phyloP scores from a whole-genome alignment of 2,888 invertebrate genomes.

The Itoplectis maculator region DNA sequence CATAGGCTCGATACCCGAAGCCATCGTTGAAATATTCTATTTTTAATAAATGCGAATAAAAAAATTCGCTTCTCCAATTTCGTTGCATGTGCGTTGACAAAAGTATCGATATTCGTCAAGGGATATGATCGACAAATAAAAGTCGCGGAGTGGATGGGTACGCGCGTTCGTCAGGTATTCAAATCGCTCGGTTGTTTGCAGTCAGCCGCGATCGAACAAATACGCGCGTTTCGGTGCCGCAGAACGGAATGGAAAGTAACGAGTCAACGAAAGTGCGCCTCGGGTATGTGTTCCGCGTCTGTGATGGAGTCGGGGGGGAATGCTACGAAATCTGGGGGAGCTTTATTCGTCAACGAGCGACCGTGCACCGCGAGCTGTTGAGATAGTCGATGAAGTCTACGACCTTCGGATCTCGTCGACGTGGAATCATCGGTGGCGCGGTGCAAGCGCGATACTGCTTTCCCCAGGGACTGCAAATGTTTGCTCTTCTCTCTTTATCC shows the following conservation, averaged over 20 bases:
- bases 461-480: slow-evolving; percentile 66
- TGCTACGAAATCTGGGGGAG: neutral
- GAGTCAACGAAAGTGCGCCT: slow-evolving; percentile 7
- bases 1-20: neutral
- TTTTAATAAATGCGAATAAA: neutral
- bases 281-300: slow-evolving; percentile 7
- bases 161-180: slow-evolving; percentile 57
- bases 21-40: neutral
- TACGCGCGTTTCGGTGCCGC: slow-evolving; percentile 3
- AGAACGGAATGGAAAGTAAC: slow-evolving; percentile 7
- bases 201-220: slow-evolving; percentile 34
- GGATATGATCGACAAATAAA: slow-evolving; percentile 9
- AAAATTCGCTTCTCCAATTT: neutral
- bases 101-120: slow-evolving; percentile 21
- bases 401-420: slow-evolving; percentile 74
- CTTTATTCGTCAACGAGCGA: slow-evolving; percentile 57
- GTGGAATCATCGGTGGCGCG: slow-evolving; percentile 75
- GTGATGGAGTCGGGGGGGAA: neutral
- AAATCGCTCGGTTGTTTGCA: slow-evolving; percentile 42
- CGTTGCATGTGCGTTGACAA: neutral
- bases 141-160: slow-evolving; percentile 3
- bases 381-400: slow-evolving; percentile 78
- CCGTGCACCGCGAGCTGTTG: slow-evolving; percentile 71
- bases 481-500: slow-evolving; percentile 67
- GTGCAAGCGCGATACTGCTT: slow-evolving; percentile 77